Percentiles rank a stretch among this genome's conserved stretches.
Conservation (phyloP, 2,888 invertebrate genomes). For the Deroplatys truncata region DNA sequence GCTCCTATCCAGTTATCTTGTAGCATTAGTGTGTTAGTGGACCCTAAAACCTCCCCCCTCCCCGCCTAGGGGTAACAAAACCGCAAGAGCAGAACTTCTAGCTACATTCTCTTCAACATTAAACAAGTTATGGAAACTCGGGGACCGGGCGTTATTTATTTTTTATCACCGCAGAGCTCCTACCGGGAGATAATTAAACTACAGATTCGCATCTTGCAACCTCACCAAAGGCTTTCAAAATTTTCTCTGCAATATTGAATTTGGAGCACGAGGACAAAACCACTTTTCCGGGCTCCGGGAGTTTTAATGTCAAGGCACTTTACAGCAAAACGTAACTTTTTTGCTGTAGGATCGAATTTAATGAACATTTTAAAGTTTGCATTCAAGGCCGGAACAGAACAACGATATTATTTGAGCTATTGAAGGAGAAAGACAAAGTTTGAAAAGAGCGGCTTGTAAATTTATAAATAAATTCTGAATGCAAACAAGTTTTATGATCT, state of each 20-base stretch:
- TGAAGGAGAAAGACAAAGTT: too few relatives aligned
- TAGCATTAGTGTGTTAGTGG: background rate
- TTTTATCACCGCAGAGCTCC: background rate
- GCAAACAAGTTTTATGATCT: too few relatives aligned
- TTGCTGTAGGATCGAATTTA: background rate
- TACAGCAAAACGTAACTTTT: background rate
- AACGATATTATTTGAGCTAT: background rate
- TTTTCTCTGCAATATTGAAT: background rate
- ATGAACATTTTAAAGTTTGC: background rate
- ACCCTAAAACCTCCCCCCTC: background rate
- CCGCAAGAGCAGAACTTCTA: background rate
- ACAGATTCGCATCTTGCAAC: background rate
- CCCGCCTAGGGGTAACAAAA: background rate
- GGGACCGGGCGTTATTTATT: background rate
- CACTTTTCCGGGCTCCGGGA: background rate
- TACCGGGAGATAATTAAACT: background rate
- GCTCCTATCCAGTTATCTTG: background rate
- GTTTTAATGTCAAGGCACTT: background rate
- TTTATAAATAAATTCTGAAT: too few relatives aligned
- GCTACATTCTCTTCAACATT: background rate
- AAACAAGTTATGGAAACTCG: background rate
- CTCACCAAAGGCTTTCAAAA: background rate
- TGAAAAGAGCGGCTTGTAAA: too few relatives aligned
- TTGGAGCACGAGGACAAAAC: background rate
- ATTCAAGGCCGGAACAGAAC: background rate